Evolutionary conservation across 2,797 vertebrate species (phyloP).

Genomic region (Microctenopoma lineatum): DNA sequence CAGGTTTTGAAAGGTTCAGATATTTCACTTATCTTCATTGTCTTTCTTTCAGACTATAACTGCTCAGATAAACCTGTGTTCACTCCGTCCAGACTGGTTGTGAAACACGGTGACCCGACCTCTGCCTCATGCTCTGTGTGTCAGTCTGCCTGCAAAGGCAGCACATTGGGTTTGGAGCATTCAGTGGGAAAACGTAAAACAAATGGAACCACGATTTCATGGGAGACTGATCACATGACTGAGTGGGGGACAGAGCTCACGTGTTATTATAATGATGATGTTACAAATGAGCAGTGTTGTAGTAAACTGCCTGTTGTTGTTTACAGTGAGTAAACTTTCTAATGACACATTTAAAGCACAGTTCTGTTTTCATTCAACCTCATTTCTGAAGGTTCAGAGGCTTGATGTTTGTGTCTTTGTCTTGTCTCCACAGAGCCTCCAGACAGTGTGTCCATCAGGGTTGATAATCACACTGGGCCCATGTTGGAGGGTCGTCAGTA

Average conservation of each 20-base stretch:
- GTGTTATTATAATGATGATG: not conserved
- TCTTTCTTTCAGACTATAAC: not conserved
- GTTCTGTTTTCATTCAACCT: too few species aligned
- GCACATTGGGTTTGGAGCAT: rapidly evolving
- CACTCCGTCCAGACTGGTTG: slow-evolving; percentile 37
- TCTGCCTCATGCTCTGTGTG: slow-evolving; percentile 25
- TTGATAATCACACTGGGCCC: slow-evolving; percentile 34
- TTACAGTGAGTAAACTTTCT: slow-evolving; percentile 57
- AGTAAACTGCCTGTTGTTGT: not conserved
- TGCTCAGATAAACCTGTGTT: slow-evolving; percentile 37
- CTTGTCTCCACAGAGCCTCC: slow-evolving; percentile 65
- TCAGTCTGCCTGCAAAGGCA: rapidly evolving
- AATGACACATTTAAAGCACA: not conserved
- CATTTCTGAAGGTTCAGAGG: not conserved
- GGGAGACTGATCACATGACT: slow-evolving; percentile 16
- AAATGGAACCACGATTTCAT: not conserved
- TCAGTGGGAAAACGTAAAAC: rapidly evolving
- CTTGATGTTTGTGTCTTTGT: not conserved
- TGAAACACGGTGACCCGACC: slow-evolving; percentile 5
- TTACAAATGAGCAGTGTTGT: not conserved
- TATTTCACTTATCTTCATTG: too few species aligned
- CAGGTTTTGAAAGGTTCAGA: too few species aligned
- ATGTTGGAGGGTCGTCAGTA: slow-evolving; percentile 42
- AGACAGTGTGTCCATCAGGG: slow-evolving; percentile 56
- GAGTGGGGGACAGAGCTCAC: not conserved